Evolutionary conservation across 1,140 invertebrate species (phyloP).

Genomic region (Thalassaphorura encarpata): DNA sequence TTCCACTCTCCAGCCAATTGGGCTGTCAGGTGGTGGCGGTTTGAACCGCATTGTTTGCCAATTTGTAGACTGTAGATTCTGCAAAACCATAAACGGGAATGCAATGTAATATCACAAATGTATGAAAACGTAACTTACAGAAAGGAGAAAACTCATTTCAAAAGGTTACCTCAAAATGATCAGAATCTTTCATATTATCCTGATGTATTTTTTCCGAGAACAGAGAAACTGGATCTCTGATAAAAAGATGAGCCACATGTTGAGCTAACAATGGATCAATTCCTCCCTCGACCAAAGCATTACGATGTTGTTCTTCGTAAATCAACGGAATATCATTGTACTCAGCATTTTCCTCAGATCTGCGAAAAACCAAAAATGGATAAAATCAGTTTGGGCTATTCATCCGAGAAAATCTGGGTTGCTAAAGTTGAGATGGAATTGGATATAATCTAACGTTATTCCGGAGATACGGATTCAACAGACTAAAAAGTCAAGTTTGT

Average conservation of each 20-base stretch:
- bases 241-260: conserved; percentile 97
- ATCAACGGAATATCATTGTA: conserved; percentile 87
- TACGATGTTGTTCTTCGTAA: conserved; percentile 73
- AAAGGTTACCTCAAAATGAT: conserved; percentile 98
- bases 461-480: too few relatives aligned
- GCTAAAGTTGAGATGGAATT: too few relatives aligned
- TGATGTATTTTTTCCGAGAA: conserved; percentile 95
- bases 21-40: conserved; percentile 85
- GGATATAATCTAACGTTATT: too few relatives aligned
- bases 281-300: conserved; percentile 68
- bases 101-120: too few relatives aligned
- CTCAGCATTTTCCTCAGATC: conserved; percentile 27
- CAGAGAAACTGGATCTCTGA: conserved; percentile 89
- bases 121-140: too few relatives aligned
- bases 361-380: conserved; percentile 4
- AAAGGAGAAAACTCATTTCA: too few relatives aligned
- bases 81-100: conserved; percentile 32
- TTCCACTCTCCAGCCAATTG: conserved; percentile 98
- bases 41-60: conserved; percentile 99
- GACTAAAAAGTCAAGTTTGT: too few relatives aligned
- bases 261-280: conserved; percentile 84
- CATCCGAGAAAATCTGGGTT: too few relatives aligned
- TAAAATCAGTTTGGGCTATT: too few relatives aligned
- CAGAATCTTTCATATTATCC: conserved; percentile 85
- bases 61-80: conserved; percentile 99